These are phyloP conservation scores for Mesocricetus auratus DNA, from an alignment of 2,113 vertebrate genomes.

Conservation along the genomic window DNA sequence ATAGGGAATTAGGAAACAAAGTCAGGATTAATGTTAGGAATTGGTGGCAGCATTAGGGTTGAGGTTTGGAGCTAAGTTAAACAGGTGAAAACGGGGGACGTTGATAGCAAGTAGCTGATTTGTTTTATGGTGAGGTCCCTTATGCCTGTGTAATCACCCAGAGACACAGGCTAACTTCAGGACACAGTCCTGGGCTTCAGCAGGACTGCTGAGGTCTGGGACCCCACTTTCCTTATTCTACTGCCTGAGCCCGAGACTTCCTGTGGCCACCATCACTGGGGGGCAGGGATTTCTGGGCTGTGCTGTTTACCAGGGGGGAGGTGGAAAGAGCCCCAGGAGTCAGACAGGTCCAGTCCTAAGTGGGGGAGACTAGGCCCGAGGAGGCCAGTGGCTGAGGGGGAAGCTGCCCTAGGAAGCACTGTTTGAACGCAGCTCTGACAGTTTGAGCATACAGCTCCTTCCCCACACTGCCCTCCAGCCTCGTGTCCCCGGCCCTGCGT, in stretches of 20 bases:
- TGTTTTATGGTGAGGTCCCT: neutral
- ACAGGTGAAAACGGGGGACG: slow-evolving; percentile 17
- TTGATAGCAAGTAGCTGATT: neutral
- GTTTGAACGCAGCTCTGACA: slow-evolving; percentile 17
- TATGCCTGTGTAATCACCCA: neutral
- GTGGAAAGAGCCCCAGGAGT: neutral
- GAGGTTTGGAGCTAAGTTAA: neutral
- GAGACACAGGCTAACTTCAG: slow-evolving; percentile 20
- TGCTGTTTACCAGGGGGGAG: neutral
- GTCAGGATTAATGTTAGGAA: slow-evolving; percentile 31
- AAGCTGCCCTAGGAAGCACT: neutral
- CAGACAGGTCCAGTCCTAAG: neutral
- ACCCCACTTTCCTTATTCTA: neutral
- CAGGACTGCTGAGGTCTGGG: neutral
- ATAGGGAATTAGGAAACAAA: slow-evolving; percentile 25
- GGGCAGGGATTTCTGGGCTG: neutral
- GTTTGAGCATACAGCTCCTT: neutral
- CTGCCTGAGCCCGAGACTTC: neutral
- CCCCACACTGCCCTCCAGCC: neutral
- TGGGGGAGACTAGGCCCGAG: neutral
- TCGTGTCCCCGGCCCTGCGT: neutral
- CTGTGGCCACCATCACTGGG: neutral
- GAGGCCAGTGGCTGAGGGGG: neutral
- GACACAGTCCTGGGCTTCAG: slow-evolving; percentile 13
- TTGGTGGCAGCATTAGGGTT: neutral